Evolutionary conservation across 2,888 invertebrate species (phyloP).

Genomic region (Nasonia oneida): DNA sequence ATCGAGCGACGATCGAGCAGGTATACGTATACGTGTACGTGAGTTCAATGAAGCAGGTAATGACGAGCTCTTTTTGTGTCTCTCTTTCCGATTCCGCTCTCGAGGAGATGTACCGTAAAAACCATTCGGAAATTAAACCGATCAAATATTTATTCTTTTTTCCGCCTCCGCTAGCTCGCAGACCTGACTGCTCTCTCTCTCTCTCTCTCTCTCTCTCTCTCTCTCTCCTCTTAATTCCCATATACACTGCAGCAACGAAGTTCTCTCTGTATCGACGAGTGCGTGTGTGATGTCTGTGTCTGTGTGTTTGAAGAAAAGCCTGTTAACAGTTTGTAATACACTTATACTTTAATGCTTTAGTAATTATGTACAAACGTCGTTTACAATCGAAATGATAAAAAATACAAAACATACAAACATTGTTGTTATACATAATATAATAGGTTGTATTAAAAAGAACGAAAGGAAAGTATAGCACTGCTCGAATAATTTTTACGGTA

Average conservation of each 20-base stretch:
- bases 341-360: constrained; percentile 15
- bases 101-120: constrained; percentile 13
- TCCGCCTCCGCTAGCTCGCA: background rate
- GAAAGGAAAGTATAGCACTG: background rate
- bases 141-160: constrained; percentile 8
- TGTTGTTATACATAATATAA: constrained; percentile 1
- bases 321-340: constrained; percentile 10
- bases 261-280: background rate
- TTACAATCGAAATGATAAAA: constrained; percentile 17
- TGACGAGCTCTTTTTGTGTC: background rate
- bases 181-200: background rate
- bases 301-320: background rate
- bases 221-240: background rate
- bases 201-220: background rate
- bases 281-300: background rate
- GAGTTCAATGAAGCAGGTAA: background rate
- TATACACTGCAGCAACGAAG: too few species aligned
- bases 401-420: constrained; percentile 23
- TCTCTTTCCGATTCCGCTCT: background rate
- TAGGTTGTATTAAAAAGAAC: background rate
- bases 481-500: constrained; percentile 27
- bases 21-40: background rate
- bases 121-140: constrained; percentile 10
- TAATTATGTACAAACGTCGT: constrained; percentile 11
- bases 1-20: background rate